Percentiles rank a stretch among this genome's conserved stretches.
phyloP scores from a whole-genome alignment of 1,140 invertebrate species.

The Trypoxylus dichotomus region DNA sequence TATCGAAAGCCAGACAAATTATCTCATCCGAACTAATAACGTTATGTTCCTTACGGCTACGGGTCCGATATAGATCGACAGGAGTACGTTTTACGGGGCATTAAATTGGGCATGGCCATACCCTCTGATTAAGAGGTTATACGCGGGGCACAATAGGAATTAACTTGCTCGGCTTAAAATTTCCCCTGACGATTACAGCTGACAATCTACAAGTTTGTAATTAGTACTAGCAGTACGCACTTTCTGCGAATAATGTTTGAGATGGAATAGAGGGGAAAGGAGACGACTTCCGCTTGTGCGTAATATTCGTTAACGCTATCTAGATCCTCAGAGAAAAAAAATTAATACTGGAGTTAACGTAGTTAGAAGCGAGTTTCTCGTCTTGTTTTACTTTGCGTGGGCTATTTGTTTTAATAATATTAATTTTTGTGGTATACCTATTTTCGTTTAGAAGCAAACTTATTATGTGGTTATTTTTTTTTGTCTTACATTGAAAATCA shows the following conservation, averaged over 20 bases:
- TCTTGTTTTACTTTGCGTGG: neutral
- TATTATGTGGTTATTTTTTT: too few relatives aligned
- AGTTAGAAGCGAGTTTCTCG: neutral
- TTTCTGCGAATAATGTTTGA: neutral
- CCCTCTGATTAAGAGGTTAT: slow-evolving; percentile 2
- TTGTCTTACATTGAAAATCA: too few relatives aligned
- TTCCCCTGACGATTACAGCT: neutral
- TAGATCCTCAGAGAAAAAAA: neutral
- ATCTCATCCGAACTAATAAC: neutral
- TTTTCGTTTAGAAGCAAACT: too few relatives aligned
- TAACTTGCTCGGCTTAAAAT: neutral
- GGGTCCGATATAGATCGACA: neutral
- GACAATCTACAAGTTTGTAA: slow-evolving; percentile 2
- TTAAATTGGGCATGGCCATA: neutral
- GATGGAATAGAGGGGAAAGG: too few relatives aligned
- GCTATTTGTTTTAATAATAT: too few relatives aligned
- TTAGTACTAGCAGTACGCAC: neutral
- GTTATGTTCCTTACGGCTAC: neutral
- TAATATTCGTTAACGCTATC: neutral
- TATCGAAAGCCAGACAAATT: neutral
- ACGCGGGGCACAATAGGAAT: neutral
- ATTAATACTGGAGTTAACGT: neutral
- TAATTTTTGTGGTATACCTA: too few relatives aligned
- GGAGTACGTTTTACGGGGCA: neutral
- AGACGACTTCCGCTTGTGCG: neutral